Evolutionary conservation across 2,113 vertebrate genomes (phyloP), one percentile per base, ranked within the genome.

Genomic region (Pollachius pollachius): DNA sequence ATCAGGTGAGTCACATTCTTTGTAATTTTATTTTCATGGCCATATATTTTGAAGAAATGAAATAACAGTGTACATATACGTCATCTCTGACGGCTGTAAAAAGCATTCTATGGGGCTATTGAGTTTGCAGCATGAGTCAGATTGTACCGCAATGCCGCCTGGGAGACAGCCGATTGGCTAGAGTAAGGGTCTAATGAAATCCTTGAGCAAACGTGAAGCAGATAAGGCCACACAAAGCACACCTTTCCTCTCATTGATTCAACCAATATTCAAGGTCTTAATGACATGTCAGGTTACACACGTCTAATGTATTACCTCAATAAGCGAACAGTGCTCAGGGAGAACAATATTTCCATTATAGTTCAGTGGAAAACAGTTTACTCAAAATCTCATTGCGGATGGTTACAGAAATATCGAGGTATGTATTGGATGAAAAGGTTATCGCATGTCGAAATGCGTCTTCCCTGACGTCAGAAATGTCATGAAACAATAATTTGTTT

Each of bases 1-100:
- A 75, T 74, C 77, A 75, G 72, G 69, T 79, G 76, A 79, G 73
- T 81, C 76, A 77, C 67, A 71, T 62, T 52, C 72, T 72, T 71
- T 77, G 72, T 74, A 77, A 80, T 79, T 70, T 77, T 72, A 79
- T 87, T 82, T 85, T 82, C 81, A 80, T 77, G 75, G 81, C 68
- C 75, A 84, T 68, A 76, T 68, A 72, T 72, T 63, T 65, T 72
- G 70, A 71, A 72, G 72, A 68, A 83, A 80, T 77, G 64, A 69
- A 85, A 77, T 75, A 72, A 78, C 64, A 58, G 74, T 65, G 69
- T 34, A 56, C 52, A 56, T 76, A 61, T 64, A 66, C 73, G 66
- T 80, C 81, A 75, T 81, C 74, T 65, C 72, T 65, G 61, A 69
- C 72, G 68, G 68, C 54, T 61, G 69, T 73, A 69, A 69, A 75